Evolutionary conservation across 2,113 vertebrate genomes (phyloP).

Genomic region (Azemiops feae): DNA sequence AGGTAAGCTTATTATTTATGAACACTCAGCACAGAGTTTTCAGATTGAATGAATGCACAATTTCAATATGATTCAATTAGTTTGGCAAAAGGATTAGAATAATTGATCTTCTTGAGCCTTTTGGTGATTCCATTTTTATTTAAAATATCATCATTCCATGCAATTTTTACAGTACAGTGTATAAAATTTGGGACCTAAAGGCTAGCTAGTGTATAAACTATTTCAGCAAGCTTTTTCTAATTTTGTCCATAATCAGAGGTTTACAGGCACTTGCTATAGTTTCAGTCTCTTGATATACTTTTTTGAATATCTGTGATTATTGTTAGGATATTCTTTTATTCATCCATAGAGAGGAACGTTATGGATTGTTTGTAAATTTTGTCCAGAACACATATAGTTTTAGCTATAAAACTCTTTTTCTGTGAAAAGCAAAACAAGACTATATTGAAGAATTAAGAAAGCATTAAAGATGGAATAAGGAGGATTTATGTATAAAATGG

Average conservation of each 20-base stretch:
- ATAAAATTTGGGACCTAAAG: not conserved
- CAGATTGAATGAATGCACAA: not conserved
- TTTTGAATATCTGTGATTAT: not conserved
- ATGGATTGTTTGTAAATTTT: not conserved
- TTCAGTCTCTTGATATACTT: not conserved
- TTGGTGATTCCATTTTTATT: not conserved
- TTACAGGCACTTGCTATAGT: not conserved
- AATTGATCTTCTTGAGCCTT: too few species aligned
- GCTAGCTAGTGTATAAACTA: not conserved
- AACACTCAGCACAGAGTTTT: not conserved
- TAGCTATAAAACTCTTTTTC: not conserved
- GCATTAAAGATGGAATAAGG: not conserved
- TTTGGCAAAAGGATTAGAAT: not conserved
- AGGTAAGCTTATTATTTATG: not conserved
- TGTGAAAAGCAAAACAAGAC: not conserved
- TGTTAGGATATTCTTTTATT: too few species aligned
- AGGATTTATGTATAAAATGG: not conserved
- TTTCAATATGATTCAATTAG: not conserved
- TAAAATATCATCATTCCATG: not conserved
- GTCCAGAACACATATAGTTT: not conserved
- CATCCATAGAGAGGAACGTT: not conserved
- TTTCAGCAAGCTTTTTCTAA: not conserved
- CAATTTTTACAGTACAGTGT: not conserved
- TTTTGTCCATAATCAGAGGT: not conserved
- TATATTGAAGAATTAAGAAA: slow-evolving; percentile 17